phyloP scores from a whole-genome alignment of 2,888 invertebrate genomes.

The Aproaerema taeniolella region DNA sequence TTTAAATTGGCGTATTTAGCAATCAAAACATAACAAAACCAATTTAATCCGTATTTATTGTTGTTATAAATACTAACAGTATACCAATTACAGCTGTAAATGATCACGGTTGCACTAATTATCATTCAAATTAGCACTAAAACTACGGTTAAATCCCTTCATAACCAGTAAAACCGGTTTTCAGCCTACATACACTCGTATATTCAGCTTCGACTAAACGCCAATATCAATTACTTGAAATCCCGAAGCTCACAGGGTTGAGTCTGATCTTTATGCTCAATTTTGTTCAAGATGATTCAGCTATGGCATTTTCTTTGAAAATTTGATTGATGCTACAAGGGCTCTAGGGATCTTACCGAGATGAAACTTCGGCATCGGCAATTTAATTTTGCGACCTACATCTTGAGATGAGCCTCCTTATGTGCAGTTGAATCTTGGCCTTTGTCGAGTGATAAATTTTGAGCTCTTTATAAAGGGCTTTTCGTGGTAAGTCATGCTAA shows the following conservation, averaged over 20 bases:
- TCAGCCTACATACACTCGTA: not conserved
- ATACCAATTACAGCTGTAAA: too few relatives aligned
- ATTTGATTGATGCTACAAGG: not conserved
- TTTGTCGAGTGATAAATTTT: too few relatives aligned
- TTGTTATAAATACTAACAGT: too few relatives aligned
- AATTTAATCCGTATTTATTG: too few relatives aligned
- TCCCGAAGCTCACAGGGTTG: constrained; percentile 11
- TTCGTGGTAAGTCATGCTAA: too few relatives aligned
- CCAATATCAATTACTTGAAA: constrained; percentile 15
- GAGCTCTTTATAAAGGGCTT: too few relatives aligned
- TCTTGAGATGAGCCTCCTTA: not conserved
- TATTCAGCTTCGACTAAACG: constrained; percentile 4
- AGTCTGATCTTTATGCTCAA: constrained; percentile 12
- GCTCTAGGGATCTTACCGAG: not conserved
- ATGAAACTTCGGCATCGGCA: constrained; percentile 1
- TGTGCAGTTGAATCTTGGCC: too few relatives aligned
- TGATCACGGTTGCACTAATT: too few relatives aligned
- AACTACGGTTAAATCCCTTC: too few relatives aligned
- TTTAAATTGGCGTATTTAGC: too few relatives aligned
- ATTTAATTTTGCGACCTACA: not conserved
- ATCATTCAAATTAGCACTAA: too few relatives aligned
- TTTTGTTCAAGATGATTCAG: constrained; percentile 10
- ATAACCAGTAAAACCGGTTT: not conserved
- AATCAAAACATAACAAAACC: too few relatives aligned
- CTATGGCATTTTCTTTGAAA: not conserved